Percentiles rank a stretch among this genome's conserved stretches.
These are phyloP conservation scores for Chrysoperla carnea DNA, from an alignment of 1,140 invertebrate genomes.

Conservation along the genomic window DNA sequence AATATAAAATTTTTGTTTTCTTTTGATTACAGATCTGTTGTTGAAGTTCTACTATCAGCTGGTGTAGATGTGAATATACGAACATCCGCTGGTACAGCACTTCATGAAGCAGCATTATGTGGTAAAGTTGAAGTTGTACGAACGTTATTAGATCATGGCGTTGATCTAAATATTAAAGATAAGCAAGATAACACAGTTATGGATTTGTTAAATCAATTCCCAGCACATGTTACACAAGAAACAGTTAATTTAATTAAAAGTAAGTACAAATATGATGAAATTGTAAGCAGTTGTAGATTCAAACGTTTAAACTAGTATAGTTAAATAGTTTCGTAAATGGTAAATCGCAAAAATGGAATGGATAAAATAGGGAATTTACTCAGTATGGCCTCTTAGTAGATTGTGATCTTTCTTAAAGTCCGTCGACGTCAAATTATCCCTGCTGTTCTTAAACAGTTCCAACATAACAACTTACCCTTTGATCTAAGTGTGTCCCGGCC, in stretches of 20 bases:
- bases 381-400: too few species aligned
- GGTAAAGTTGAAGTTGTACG: constrained; percentile 84
- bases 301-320: constrained; percentile 2
- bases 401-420: too few species aligned
- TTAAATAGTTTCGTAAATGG: constrained; percentile 1
- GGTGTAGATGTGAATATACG: constrained; percentile 81
- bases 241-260: constrained; percentile 72
- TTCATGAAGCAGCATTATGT: constrained; percentile 89
- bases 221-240: constrained; percentile 70
- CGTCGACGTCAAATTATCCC: too few species aligned
- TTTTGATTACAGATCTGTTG: constrained; percentile 48
- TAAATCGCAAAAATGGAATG: too few species aligned
- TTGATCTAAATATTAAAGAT: constrained; percentile 64
- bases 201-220: constrained; percentile 72
- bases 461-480: too few species aligned
- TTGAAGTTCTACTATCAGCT: constrained; percentile 61
- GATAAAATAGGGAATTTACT: too few species aligned
- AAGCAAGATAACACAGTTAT: constrained; percentile 66
- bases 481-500: too few species aligned
- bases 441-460: too few species aligned
- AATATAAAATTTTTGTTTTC: too few species aligned
- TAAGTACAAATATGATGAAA: too few species aligned
- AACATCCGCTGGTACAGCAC: constrained; percentile 73
- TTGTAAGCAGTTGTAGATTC: background rate
- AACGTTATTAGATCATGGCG: constrained; percentile 62